Base-by-base conservation (phyloP, 1,140 invertebrate genomes). In the Ceratina japonica region DNA sequence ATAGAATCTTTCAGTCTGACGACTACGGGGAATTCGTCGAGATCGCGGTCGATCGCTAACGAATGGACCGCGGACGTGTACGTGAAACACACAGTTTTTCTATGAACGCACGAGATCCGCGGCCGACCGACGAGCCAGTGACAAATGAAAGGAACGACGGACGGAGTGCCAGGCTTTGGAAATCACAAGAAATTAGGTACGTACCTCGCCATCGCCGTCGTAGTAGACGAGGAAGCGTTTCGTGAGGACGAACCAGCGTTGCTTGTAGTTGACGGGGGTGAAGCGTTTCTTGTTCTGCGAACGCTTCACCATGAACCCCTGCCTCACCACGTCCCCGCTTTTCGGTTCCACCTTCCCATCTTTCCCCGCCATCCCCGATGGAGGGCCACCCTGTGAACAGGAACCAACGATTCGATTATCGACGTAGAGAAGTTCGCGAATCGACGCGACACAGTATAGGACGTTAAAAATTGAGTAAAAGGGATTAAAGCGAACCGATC, bases 201-300 rank as follows among this genome's bases (percentile, higher is more conserved):
- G 37, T 65, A 90, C 96, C 93, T 96, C 95, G 56, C 95, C 94
- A 92, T 96, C 94, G 66, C 94, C 94, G 89, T 97, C 97, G 91
- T 96, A 97, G 91, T 97, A 97, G 65, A 95, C 94, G 22, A 97
- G 94, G 75, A 94, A 93, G 68, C 94, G 94, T 82, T 93, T 94
- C 0, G 96, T 97, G 37, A 97, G 91, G 63, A 96, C 95, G 91
- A 97, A 96, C 96, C 96, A 97, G 27, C 97, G 94, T 91, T 96
- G 95, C 90, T 97, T 97, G 90, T 96, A 97, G 90, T 97, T 97
- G 54, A 97, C 95, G 10, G 95, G 95, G 22, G 96, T 96, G 88
- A 97, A 97, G 62, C 95, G 93, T 90, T 97, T 97, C 90, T 97
- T 97, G 91, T 97, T 97, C 90, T 97, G 96, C 3, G 97, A 97